Percentiles rank a stretch among this genome's conserved stretches.
phyloP scores from a whole-genome alignment of 2,797 vertebrate genomes.

The Danio aesculapii region DNA sequence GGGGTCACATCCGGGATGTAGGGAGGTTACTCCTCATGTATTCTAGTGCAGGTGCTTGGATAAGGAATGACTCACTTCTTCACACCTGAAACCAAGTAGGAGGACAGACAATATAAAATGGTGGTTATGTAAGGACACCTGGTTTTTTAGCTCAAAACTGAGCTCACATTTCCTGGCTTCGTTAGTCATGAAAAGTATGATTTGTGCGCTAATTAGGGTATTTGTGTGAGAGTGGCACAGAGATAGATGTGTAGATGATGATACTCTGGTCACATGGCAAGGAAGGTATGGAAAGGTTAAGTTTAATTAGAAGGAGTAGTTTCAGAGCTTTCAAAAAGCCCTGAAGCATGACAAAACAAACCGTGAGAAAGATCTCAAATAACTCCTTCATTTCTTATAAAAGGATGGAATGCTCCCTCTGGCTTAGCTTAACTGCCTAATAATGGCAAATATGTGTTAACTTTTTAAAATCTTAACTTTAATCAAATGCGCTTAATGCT shows the following conservation, averaged over 20 bases:
- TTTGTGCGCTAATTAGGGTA: background rate
- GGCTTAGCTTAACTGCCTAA: background rate
- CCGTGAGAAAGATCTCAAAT: background rate
- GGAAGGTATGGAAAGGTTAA: background rate
- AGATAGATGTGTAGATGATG: too few species aligned
- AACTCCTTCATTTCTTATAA: slow-evolving; percentile 23
- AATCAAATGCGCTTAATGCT: background rate
- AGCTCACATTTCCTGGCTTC: background rate
- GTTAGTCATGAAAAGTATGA: background rate
- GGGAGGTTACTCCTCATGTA: slow-evolving; percentile 19
- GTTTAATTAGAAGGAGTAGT: background rate
- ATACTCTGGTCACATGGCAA: background rate
- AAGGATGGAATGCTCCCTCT: slow-evolving; percentile 7
- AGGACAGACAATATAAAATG: background rate
- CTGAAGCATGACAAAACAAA: background rate
- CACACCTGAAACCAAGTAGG: slow-evolving; percentile 31
- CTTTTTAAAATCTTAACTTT: background rate
- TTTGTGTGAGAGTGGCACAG: background rate
- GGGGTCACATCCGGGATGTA: background rate
- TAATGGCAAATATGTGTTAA: background rate
- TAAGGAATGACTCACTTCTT: slow-evolving; percentile 27
- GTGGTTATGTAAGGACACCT: background rate
- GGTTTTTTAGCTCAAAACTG: background rate
- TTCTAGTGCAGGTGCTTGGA: slow-evolving; percentile 15
- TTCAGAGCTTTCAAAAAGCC: background rate